phyloP scores from a whole-genome alignment of 1,140 invertebrate species.

The Metopolophium dirhodum region DNA sequence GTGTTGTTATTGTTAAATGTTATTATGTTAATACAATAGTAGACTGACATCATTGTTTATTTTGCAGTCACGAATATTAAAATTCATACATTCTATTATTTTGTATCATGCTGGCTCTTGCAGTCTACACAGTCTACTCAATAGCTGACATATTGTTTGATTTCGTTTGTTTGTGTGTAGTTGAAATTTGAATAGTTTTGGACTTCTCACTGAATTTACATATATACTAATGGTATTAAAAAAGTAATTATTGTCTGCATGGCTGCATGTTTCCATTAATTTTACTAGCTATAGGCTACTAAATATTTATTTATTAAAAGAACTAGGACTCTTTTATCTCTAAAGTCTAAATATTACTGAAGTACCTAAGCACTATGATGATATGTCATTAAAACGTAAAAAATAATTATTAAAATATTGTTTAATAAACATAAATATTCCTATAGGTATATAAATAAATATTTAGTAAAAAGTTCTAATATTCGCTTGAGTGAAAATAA shows the following conservation, averaged over 20 bases:
- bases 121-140: not conserved
- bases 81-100: not conserved
- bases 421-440: too few species aligned
- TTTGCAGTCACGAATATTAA: slow-evolving; percentile 4
- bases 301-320: not conserved
- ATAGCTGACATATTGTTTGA: not conserved
- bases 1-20: slow-evolving; percentile 19
- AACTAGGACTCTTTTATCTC: not conserved
- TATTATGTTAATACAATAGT: not conserved
- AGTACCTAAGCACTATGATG: not conserved
- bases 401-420: not conserved
- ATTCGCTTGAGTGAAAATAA: too few species aligned
- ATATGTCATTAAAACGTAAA: not conserved
- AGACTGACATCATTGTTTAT: slow-evolving; percentile 11
- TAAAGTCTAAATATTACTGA: not conserved
- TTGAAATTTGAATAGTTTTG: not conserved
- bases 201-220: not conserved
- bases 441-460: too few species aligned
- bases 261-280: too few species aligned
- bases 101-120: not conserved
- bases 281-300: too few species aligned
- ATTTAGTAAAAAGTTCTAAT: too few species aligned
- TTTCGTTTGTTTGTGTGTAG: not conserved
- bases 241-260: not conserved
- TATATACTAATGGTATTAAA: not conserved